Conservation (phyloP, 1,140 invertebrate species). For the Parapsyche elsis region DNA sequence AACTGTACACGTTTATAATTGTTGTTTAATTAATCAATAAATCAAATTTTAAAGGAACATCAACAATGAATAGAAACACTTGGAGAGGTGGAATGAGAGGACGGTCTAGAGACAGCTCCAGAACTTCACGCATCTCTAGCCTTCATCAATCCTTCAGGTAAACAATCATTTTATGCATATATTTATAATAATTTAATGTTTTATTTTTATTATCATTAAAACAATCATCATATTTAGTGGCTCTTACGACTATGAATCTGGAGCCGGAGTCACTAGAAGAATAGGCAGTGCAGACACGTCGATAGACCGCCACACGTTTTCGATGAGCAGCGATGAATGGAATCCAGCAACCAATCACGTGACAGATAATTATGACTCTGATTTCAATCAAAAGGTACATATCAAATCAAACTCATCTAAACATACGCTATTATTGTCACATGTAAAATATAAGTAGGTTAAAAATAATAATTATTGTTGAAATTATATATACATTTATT, state of each 20-base stretch:
- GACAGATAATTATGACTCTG: neutral
- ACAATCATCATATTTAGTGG: conserved; percentile 38
- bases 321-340: conserved; percentile 53
- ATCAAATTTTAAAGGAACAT: conserved; percentile 33
- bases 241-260: conserved; percentile 48
- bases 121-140: conserved; percentile 60
- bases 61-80: conserved; percentile 31
- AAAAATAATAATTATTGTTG: too few species aligned
- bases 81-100: conserved; percentile 56
- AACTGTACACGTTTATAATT: too few species aligned
- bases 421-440: too few species aligned
- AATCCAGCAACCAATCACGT: neutral
- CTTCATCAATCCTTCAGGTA: conserved; percentile 63
- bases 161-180: neutral
- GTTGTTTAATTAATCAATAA: too few species aligned
- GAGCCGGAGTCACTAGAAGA: neutral
- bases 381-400: conserved; percentile 1
- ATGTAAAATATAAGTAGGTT: too few species aligned
- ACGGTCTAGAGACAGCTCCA: conserved; percentile 59
- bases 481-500: neutral
- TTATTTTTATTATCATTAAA: neutral
- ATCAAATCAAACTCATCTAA: neutral
- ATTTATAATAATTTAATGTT: neutral
- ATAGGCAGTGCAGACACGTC: conserved; percentile 50
- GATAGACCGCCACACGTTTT: conserved; percentile 44